Evolutionary conservation across 2,113 vertebrate genomes (phyloP), one percentile per base, ranked within the genome.

Genomic region (Mobula birostris): DNA sequence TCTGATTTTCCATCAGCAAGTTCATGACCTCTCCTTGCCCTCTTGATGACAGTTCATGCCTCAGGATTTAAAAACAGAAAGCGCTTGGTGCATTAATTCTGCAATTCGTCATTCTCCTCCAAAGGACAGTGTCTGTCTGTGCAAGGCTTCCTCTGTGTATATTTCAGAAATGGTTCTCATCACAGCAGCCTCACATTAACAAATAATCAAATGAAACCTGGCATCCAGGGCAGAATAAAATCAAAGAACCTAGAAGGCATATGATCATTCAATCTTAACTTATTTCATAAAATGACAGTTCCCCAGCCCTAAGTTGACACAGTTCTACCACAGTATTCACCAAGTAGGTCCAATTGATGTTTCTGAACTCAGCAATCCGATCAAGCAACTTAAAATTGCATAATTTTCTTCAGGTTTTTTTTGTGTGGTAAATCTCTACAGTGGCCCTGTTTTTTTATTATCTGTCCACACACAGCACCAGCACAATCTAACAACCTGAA

Each of bases 31-130:
- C 36, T 93, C 4, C 36, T 40, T 90, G 85, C 85, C 29, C 85
- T 66, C 85, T 32, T 66, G 85, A 74, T 93, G 91, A 93, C 68
- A 48, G 70, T 74, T 56, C 91, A 74, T 72, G 91, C 91, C 91
- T 93, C 68, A 36, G 91, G 91, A 93, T 93, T 82, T 93, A 27
- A 74, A 74, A 93, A 93, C 91, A 74, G 70, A 68, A 74, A 48
- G 91, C 36, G 56, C 70, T 74, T 24, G 27, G 70, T 74, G 32
- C 68, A 93, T 56, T 93, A 74, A 74, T 56, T 93, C 36, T 48
- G 90, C 90, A 93, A 74, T 93, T 74, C 91, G 74, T 76, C 91
- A 76, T 74, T 74, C 68, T 29, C 29, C 32, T 72, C 36, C 70
- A 92, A 70, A 27, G 66, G 66, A 74, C 90, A 40, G 63, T n/a